A percentile compares a stretch with the other conserved stretches of the same genome.
These are phyloP conservation scores for Pollenia labialis DNA, from an alignment of 2,888 invertebrate species.

Conservation along the genomic window DNA sequence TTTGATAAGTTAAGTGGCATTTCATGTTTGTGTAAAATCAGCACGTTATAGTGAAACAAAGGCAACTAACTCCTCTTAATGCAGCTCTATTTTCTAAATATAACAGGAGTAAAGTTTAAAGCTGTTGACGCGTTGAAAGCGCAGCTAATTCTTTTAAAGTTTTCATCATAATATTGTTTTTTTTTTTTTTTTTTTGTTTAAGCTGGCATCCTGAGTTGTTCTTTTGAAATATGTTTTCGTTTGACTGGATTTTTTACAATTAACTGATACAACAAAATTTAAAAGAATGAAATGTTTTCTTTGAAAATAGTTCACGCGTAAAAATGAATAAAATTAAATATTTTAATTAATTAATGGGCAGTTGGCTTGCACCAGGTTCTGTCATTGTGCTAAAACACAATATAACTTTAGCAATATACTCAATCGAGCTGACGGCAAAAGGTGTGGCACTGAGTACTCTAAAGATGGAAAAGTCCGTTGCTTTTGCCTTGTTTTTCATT, in stretches of 20 bases:
- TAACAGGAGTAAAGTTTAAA: neutral
- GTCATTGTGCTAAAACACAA: too few species aligned
- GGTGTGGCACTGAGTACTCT: too few species aligned
- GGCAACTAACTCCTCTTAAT: conserved; percentile 36
- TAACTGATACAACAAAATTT: neutral
- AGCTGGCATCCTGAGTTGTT: neutral
- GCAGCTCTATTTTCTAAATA: neutral
- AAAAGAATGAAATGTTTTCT: neutral
- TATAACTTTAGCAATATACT: too few species aligned
- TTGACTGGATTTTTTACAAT: neutral
- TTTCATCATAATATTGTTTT: conserved; percentile 2
- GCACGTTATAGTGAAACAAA: conserved; percentile 44
- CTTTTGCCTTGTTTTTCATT: too few species aligned
- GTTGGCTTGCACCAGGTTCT: too few species aligned
- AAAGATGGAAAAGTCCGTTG: too few species aligned
- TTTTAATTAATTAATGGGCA: too few species aligned
- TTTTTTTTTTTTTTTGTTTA: neutral
- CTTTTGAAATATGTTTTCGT: neutral
- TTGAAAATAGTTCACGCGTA: neutral
- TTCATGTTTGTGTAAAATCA: conserved; percentile 55
- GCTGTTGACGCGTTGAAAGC: conserved; percentile 60
- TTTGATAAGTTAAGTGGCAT: conserved; percentile 58
- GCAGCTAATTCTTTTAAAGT: conserved; percentile 22
- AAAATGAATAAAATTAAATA: too few species aligned
- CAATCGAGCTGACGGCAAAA: too few species aligned